Evolutionary conservation across 2,888 invertebrate species (phyloP), one percentile per base, ranked within the genome.

Genomic region (Ennomos quercinarius): DNA sequence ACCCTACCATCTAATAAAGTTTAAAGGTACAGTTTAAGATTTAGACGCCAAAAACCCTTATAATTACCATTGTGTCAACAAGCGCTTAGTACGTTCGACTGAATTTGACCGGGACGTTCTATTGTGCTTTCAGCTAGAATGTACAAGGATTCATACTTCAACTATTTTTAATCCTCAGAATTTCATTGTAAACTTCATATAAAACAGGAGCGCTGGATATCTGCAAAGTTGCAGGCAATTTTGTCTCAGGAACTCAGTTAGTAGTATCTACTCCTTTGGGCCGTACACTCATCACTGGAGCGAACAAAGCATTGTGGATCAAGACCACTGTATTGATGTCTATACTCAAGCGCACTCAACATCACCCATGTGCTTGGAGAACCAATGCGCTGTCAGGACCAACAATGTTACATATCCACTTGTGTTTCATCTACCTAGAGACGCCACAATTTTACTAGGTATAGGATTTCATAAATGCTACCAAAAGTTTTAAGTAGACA

Each of bases 321-420:
- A 84, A 88, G 87, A 89, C 87, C 87, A 84, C 83, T 85, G 84
- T 87, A 85, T 87, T 86, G 76, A 80, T 81, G 77, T 74, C 66
- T 71, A 77, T 71, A 68, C 73, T 40, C n/a, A 34, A 17, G 75
- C 69, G 81, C 74, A 69, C 71, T 76, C 83, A 84, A 81, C 66
- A 79, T 61, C 66, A 68, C 78, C 71, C 74, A 85, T 80, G 80
- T 82, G 75, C 75, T 67, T 72, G 64, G 66, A 67, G 63, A 70
- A 63, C 11, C 39, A 45, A 34, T 36, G 74, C 54, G 64, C 76
- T 59, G 66, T 77, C 78, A 83, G 74, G 80, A 77, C 68, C 75
- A 70, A 72, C 64, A 73, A 80, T 81, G 81, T 83, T 66, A 60
- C 63, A 57, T 36, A 38, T 46, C 39, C 35, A 52, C n/a, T 51